These are phyloP conservation scores for Gymnoscelis rufifasciata DNA, from an alignment of 2,888 invertebrate species.

Conservation along the genomic window DNA sequence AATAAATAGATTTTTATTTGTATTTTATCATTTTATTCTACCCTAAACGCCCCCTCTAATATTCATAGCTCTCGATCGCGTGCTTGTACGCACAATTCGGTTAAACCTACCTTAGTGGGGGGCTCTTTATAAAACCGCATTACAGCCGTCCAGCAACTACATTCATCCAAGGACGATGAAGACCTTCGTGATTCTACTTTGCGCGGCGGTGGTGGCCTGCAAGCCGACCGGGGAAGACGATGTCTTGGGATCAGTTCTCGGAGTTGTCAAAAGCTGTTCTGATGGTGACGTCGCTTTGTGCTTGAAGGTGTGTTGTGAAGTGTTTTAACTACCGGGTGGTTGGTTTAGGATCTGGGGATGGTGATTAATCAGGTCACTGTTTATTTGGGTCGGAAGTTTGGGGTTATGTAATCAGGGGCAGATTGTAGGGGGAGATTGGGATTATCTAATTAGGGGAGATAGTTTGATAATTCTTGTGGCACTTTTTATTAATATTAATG, in stretches of 20 bases:
- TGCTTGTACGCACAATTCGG: slow-evolving; percentile 48
- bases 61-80: slow-evolving; percentile 39
- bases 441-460: too few relatives aligned
- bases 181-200: slow-evolving; percentile 67
- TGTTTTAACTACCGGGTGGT: slow-evolving; percentile 7
- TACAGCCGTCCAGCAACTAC: slow-evolving; percentile 53
- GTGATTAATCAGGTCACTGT: too few relatives aligned
- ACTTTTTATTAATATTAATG: too few relatives aligned
- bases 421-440: too few relatives aligned
- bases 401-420: too few relatives aligned
- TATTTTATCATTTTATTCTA: slow-evolving; percentile 5
- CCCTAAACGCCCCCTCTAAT: slow-evolving; percentile 40
- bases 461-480: too few relatives aligned
- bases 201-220: slow-evolving; percentile 66
- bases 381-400: too few relatives aligned
- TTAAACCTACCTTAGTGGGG: slow-evolving; percentile 54
- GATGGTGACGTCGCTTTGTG: slow-evolving; percentile 84
- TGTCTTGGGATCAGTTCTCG: slow-evolving; percentile 80
- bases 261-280: slow-evolving; percentile 84
- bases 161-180: slow-evolving; percentile 67
- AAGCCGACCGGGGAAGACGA: slow-evolving; percentile 75
- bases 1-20: too few relatives aligned
- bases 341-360: too few relatives aligned
- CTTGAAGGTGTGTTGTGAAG: slow-evolving; percentile 86
- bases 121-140: slow-evolving; percentile 66